Base-by-base conservation (phyloP, 2,797 vertebrate genomes). In the Sebastes steindachneri region DNA sequence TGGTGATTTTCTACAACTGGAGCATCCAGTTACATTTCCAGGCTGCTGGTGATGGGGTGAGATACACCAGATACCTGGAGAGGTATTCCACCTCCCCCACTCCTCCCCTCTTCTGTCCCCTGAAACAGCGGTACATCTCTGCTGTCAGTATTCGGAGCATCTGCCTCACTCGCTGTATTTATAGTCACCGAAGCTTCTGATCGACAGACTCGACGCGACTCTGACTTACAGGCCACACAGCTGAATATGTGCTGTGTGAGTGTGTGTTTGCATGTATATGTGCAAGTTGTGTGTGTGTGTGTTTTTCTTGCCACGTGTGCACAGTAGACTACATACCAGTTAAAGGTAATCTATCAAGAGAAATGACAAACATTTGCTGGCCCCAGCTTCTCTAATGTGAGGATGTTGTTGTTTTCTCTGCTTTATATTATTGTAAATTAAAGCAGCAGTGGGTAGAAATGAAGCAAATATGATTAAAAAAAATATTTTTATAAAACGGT, bases 11-110 rank as follows among this genome's bases (percentile, higher is more conserved):
- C 5, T 78, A 12, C 63, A 84, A 82, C 81, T 68, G 54, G 23
- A 68, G 9, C 54, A 69, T 84, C 66, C 45, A 35, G 37, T 83
- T 72, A 65, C 63, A 77, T 58, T 71, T 31, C 4, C 73, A 73
- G 41, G 62, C 51, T 72, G 76, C 68, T 68, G 58, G 74, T 69
- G 71, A 79, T 68, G 29, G 60, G 59, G 73, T 86, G 85, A 90
- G 67, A 80, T 82, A 77, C 14, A 90, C 71, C 79, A 83, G 88
- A 91, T 29, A 80, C 75, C 2, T 7, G 26, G 15, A 93, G 92
- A 96, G 91, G 91, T 89, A 95, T 93, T 90, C 93, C 72, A 25
- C 74, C 68, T 64, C 53, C 68, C 77, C 82, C 63, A 41, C 9
- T 10, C 57, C 59, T 26, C 25, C 63, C 65, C 48, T 17, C 62